phyloP scores from a whole-genome alignment of 1,140 invertebrate species.

The Apis cerana region DNA sequence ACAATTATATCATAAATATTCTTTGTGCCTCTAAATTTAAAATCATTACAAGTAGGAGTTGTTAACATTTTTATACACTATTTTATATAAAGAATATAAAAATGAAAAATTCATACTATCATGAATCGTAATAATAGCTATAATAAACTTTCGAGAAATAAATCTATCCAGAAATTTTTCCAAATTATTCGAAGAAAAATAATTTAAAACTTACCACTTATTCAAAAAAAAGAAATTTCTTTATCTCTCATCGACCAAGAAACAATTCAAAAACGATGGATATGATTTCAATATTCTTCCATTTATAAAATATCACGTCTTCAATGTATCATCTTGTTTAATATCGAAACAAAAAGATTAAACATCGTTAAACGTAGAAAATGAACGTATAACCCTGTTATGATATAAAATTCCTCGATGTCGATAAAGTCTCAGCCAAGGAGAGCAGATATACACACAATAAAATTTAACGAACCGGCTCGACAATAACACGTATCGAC shows the following conservation, averaged over 20 bases:
- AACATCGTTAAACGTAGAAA: background rate
- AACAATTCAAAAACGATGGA: background rate
- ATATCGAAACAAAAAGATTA: background rate
- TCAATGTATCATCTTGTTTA: background rate
- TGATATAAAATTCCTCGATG: background rate
- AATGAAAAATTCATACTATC: too few species aligned
- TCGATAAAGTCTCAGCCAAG: background rate
- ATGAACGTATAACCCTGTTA: background rate
- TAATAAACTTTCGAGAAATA: too few species aligned
- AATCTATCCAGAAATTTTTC: too few species aligned
- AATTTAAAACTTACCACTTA: too few species aligned
- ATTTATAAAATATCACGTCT: background rate
- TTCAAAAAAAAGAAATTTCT: background rate
- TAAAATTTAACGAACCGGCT: slow-evolving; percentile 1
- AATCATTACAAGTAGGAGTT: too few species aligned
- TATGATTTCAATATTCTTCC: background rate
- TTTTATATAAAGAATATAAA: too few species aligned
- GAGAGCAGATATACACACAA: background rate
- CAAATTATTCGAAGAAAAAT: too few species aligned
- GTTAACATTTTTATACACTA: too few species aligned
- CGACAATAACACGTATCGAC: background rate
- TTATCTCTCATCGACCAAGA: background rate
- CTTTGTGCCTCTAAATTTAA: too few species aligned
- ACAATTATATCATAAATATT: too few species aligned
- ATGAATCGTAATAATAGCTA: too few species aligned